These are phyloP conservation scores for Drosophila prosaltans DNA, from an alignment of 1,140 invertebrate genomes.

Conservation along the genomic window DNA sequence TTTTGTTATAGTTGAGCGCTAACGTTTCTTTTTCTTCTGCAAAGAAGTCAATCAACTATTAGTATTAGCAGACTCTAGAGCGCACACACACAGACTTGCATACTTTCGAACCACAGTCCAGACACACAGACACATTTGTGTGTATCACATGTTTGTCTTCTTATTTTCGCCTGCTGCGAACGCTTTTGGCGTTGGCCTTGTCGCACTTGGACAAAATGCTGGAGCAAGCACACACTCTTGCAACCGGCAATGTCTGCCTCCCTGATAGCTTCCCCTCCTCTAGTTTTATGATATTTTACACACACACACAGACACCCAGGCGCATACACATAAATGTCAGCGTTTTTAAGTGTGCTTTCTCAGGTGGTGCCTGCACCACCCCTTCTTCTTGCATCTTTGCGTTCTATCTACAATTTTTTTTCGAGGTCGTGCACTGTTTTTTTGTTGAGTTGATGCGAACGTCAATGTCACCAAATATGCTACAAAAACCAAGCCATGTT, in stretches of 20 bases:
- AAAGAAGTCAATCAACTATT: slow-evolving; percentile 78
- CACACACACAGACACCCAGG: not conserved
- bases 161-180: slow-evolving; percentile 75
- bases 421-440: slow-evolving; percentile 66
- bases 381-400: slow-evolving; percentile 6
- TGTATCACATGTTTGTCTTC: slow-evolving; percentile 82
- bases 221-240: slow-evolving; percentile 41
- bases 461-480: slow-evolving; percentile 73
- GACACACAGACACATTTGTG: slow-evolving; percentile 48
- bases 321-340: slow-evolving; percentile 65
- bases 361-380: slow-evolving; percentile 57
- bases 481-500: slow-evolving; percentile 34
- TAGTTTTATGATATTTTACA: not conserved
- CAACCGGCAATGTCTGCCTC: slow-evolving; percentile 71
- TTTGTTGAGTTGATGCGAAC: slow-evolving; percentile 51
- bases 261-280: slow-evolving; percentile 17
- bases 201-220: slow-evolving; percentile 73
- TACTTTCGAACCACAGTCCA: slow-evolving; percentile 32
- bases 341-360: slow-evolving; percentile 73
- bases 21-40: slow-evolving; percentile 15
- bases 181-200: slow-evolving; percentile 80
- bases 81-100: slow-evolving; percentile 31
- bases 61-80: slow-evolving; percentile 58
- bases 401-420: slow-evolving; percentile 73
- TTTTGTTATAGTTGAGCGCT: slow-evolving; percentile 18